A percentile compares a stretch with the other conserved stretches of the same genome.
Evolutionary conservation across 2,888 invertebrate species (phyloP).

Genomic region (Meteorus colon): DNA sequence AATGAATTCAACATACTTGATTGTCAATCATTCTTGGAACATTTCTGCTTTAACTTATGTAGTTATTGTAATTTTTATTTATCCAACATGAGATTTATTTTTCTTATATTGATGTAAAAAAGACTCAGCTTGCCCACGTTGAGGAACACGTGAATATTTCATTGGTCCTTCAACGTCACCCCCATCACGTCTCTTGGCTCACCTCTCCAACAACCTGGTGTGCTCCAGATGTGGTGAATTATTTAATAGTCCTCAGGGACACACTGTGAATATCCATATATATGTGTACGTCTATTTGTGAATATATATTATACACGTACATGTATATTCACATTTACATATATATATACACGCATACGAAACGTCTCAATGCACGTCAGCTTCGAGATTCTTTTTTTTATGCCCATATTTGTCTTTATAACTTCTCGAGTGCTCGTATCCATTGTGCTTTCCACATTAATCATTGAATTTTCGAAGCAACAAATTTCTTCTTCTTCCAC

Average conservation of each 20-base stretch:
- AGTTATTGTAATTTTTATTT: not conserved
- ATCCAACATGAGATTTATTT: not conserved
- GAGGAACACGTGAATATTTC: constrained; percentile 72
- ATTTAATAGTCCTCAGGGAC: constrained; percentile 70
- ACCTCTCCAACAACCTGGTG: constrained; percentile 58
- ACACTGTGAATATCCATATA: constrained; percentile 50
- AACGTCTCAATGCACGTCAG: constrained; percentile 47
- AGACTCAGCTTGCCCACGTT: constrained; percentile 49
- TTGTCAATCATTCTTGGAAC: no score
- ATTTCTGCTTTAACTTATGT: not conserved
- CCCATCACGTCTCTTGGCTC: constrained; percentile 47
- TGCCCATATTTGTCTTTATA: constrained; percentile 36
- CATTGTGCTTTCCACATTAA: constrained; percentile 13
- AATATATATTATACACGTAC: constrained; percentile 55
- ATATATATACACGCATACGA: constrained; percentile 23
- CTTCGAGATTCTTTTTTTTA: constrained; percentile 59
- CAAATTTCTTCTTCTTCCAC: not conserved
- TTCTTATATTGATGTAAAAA: not conserved
- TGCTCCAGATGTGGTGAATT: constrained; percentile 70
- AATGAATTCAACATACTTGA: no score
- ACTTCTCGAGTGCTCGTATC: constrained; percentile 25
- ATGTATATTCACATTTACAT: constrained; percentile 56
- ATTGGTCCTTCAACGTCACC: constrained; percentile 70
- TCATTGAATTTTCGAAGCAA: constrained; percentile 11
- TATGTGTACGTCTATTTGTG: constrained; percentile 34